Base-by-base conservation (phyloP, 2,888 invertebrate species). In the Lochmaea crataegi region DNA sequence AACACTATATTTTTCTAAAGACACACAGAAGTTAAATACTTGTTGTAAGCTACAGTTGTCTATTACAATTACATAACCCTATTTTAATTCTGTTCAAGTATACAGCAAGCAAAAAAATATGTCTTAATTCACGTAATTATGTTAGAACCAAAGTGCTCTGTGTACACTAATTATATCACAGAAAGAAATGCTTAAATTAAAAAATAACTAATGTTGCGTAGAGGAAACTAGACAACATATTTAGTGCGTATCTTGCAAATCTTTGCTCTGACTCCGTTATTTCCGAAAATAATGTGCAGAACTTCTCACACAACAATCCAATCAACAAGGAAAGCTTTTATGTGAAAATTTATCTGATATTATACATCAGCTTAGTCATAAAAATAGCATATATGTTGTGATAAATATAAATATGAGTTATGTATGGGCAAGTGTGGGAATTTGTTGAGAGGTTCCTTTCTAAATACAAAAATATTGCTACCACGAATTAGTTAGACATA, bases 11-110 rank as follows among this genome's bases (percentile, higher is more conserved):
- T 76, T 75, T 73, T 77, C 79, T 82, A 81, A 80, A 81, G 80
- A 83, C 82, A 84, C 84, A 83, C 82, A 83, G 82, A 83, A 81
- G 80, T 82, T 82, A 82, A 83, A 83, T 84, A 84, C 81, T 81
- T 82, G 18, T 74, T 78, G 76, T 80, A 79, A 79, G 77, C 80
- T 81, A 82, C 80, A 78, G 75, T 74, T 74, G 18, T 76, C 80
- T 82, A 82, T 79, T 77, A 80, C 76, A 80, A 76, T 78, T 80
- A 81, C 76, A 78, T 78, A 75, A 75, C 74, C 71, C 70, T 76
- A 76, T 75, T 77, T 76, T 76, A 78, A 74, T 71, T 78, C 78
- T 79, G 79, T 78, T 79, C 75, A 79, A 75, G 77, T 78, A 78
- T 79, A 77, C 77, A 80, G 79, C 72, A 76, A 72, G 78, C 75